Conservation (phyloP, 1,140 invertebrate genomes). For the Branchinecta lindahli region DNA sequence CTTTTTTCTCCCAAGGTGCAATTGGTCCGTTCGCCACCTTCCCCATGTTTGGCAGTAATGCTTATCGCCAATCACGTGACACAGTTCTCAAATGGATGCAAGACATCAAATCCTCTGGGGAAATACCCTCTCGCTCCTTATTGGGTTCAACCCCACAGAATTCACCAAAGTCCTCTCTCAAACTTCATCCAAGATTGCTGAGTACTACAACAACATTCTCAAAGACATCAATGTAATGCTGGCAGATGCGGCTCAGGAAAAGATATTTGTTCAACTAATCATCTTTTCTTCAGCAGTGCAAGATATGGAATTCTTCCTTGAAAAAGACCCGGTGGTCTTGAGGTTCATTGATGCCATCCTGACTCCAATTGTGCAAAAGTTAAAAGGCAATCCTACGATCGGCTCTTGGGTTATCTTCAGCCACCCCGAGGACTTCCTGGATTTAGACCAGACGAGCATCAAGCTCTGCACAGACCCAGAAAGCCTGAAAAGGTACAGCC, state of each 20-base stretch:
- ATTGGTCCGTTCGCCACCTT: conserved; percentile 2
- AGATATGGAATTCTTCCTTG: background rate
- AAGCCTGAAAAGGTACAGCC: background rate
- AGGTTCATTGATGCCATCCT: background rate
- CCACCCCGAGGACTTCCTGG: background rate
- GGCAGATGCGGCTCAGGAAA: background rate
- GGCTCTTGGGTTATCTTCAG: background rate
- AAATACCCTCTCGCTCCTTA: background rate
- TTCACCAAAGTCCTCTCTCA: background rate
- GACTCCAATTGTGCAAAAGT: background rate
- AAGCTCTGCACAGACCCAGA: background rate
- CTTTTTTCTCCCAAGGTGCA: background rate
- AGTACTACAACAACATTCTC: background rate
- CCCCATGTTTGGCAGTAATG: background rate
- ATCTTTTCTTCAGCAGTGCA: background rate
- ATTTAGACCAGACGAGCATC: background rate
- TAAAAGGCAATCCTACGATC: background rate
- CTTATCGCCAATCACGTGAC: background rate
- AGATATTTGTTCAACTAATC: background rate
- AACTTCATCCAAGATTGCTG: background rate
- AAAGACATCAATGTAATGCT: background rate
- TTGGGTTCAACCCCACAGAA: background rate
- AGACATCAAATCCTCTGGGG: background rate
- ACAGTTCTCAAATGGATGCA: background rate
- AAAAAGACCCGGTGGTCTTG: background rate